A percentile compares a stretch with the other conserved stretches of the same genome.
Evolutionary conservation across 2,888 invertebrate genomes (phyloP).

Genomic region (Orgyia antiqua): DNA sequence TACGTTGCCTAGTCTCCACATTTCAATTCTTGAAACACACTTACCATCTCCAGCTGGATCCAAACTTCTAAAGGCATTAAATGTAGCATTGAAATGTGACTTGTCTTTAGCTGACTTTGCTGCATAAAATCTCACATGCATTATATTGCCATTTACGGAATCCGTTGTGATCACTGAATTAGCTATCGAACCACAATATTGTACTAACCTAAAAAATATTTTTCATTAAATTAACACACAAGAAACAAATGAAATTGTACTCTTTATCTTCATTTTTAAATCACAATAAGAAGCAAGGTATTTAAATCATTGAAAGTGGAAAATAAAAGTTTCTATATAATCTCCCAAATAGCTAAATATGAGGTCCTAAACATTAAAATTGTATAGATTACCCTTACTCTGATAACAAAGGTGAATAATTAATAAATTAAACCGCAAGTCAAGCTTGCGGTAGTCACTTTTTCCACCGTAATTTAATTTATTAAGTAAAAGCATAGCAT

Average conservation of each 20-base stretch:
- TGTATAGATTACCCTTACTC: too few species aligned
- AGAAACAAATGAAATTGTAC: not conserved
- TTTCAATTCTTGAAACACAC: too few species aligned
- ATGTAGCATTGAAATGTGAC: constrained; percentile 84
- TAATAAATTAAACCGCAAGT: too few species aligned
- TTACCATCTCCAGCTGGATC: constrained; percentile 41
- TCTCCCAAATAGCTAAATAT: too few species aligned
- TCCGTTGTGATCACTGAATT: constrained; percentile 82
- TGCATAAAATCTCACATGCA: constrained; percentile 85
- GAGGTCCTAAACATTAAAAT: too few species aligned
- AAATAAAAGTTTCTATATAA: too few species aligned
- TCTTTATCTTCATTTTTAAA: not conserved
- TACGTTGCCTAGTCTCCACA: too few species aligned
- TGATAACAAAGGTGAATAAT: too few species aligned
- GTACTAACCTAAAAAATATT: constrained; percentile 67
- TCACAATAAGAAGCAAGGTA: not conserved
- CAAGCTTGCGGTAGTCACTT: too few species aligned
- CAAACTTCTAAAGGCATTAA: constrained; percentile 82
- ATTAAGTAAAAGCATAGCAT: too few species aligned
- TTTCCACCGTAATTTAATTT: too few species aligned
- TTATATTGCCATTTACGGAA: constrained; percentile 73
- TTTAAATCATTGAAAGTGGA: too few species aligned
- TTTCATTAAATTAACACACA: not conserved
- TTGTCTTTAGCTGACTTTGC: constrained; percentile 72
- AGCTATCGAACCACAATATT: constrained; percentile 92